phyloP scores from a whole-genome alignment of 2,113 vertebrate genomes.

The Corydoras sp. region DNA sequence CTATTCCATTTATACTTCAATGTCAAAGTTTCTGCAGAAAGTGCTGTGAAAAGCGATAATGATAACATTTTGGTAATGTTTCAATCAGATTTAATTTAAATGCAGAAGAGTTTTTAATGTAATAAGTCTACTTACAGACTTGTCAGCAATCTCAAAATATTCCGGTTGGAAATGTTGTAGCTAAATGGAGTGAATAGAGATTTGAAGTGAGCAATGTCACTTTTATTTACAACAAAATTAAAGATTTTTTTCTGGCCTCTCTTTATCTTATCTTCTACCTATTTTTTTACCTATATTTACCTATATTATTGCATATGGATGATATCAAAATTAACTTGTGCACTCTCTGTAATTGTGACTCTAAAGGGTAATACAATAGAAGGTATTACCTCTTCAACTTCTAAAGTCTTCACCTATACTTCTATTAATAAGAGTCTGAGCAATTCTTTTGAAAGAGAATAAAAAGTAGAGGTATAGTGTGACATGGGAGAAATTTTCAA shows the following conservation, averaged over 20 bases:
- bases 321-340: slow-evolving; percentile 64
- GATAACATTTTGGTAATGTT: not conserved
- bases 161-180: not conserved
- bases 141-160: too few relatives aligned
- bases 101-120: too few relatives aligned
- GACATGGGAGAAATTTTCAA: slow-evolving; percentile 32
- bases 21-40: slow-evolving; percentile 6
- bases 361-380: not conserved
- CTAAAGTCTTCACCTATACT: not conserved
- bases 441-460: slow-evolving; percentile 12
- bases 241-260: not conserved
- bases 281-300: not conserved
- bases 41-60: not conserved
- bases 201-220: not conserved
- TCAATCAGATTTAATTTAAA: not conserved
- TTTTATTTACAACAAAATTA: not conserved
- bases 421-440: not conserved
- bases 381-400: not conserved
- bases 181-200: slow-evolving; percentile 2
- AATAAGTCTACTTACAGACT: too few relatives aligned
- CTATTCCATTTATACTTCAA: slow-evolving; percentile 28
- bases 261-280: not conserved
- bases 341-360: not conserved
- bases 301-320: slow-evolving; percentile 73
- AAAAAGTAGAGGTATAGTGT: slow-evolving; percentile 4